phyloP scores from a whole-genome alignment of 2,797 vertebrate species.

The Onychomys torridus region DNA sequence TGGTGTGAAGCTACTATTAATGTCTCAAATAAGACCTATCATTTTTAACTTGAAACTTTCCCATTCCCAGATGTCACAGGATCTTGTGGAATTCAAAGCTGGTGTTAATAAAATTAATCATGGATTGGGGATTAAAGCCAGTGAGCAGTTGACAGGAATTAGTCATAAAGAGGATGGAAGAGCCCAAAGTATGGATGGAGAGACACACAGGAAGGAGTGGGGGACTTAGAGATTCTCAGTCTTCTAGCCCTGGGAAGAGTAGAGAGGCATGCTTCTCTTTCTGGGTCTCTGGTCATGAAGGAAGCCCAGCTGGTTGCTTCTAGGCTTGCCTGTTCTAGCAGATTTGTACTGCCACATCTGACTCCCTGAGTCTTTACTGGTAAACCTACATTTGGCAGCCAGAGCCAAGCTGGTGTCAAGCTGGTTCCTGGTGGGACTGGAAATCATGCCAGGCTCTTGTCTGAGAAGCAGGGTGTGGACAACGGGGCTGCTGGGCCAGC shows the following conservation, averaged over 20 bases:
- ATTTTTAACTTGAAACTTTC: background rate
- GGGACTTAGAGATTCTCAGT: background rate
- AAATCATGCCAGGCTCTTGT: background rate
- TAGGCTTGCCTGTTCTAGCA: background rate
- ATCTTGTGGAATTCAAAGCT: background rate
- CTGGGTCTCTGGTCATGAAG: background rate
- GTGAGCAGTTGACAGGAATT: background rate
- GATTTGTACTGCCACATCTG: background rate
- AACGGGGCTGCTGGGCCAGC: background rate
- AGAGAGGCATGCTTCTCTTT: background rate
- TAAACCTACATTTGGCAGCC: background rate
- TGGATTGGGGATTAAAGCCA: background rate
- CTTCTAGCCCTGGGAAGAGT: background rate
- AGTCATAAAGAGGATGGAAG: background rate
- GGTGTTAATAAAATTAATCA: background rate
- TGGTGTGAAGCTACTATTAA: background rate
- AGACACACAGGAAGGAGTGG: background rate
- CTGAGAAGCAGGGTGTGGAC: background rate
- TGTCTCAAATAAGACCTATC: background rate
- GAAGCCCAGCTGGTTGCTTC: background rate
- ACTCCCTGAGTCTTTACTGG: background rate
- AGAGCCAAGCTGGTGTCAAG: background rate
- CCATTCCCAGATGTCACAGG: background rate
- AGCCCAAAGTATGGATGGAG: background rate
- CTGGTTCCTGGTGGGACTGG: background rate